phyloP scores from a whole-genome alignment of 1,140 invertebrate genomes.

The Plectrocnemia conspersa region DNA sequence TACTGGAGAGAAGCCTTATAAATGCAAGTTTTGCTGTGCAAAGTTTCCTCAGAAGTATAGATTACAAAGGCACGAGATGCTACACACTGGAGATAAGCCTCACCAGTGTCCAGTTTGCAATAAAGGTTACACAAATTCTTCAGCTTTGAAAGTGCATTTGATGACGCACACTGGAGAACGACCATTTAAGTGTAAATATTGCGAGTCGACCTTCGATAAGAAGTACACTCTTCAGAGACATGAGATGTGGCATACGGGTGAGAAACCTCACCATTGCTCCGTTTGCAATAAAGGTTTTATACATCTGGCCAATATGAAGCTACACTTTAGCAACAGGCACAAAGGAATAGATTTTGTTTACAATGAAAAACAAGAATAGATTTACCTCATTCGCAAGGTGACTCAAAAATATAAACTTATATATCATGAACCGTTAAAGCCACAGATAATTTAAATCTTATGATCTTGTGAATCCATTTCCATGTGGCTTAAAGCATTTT shows the following conservation, averaged over 20 bases:
- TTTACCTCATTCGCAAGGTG: not conserved
- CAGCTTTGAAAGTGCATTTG: not conserved
- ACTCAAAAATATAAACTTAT: not conserved
- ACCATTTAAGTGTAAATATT: constrained; percentile 2
- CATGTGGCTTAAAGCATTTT: too few species aligned
- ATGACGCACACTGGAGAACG: constrained; percentile 9
- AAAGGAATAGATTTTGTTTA: not conserved
- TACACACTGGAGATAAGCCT: too few species aligned
- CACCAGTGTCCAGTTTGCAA: too few species aligned
- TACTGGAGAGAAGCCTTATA: too few species aligned
- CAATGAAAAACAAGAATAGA: not conserved
- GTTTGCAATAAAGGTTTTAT: not conserved
- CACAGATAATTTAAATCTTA: too few species aligned
- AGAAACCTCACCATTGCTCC: constrained; percentile 5
- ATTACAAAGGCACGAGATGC: too few species aligned
- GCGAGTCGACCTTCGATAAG: not conserved
- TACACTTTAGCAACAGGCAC: not conserved
- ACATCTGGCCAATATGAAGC: not conserved
- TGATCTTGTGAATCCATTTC: too few species aligned
- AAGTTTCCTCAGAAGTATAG: too few species aligned
- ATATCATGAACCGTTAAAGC: not conserved
- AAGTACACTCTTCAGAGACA: not conserved
- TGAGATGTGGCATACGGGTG: not conserved
- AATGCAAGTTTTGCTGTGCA: too few species aligned
- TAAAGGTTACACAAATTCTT: too few species aligned